Conservation (phyloP, 2,113 vertebrate species). For the Seriola quinqueradiata region DNA sequence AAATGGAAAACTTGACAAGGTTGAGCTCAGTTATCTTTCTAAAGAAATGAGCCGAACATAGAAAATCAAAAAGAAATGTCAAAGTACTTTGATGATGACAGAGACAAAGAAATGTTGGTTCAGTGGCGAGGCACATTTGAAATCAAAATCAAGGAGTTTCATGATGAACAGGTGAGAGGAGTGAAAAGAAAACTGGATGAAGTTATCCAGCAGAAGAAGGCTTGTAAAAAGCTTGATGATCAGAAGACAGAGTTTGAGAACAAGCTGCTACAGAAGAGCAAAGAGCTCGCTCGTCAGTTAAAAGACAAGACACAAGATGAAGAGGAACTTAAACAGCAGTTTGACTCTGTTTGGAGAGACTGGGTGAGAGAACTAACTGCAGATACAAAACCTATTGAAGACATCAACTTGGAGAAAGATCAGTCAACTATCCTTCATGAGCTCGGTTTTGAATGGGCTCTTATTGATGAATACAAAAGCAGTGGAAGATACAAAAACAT, state of each 20-base stretch:
- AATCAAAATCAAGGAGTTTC: constrained; percentile 48
- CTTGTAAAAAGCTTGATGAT: constrained; percentile 37
- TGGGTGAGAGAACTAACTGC: constrained; percentile 24
- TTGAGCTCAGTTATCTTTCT: background rate
- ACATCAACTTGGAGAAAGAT: constrained; percentile 26
- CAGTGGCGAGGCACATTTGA: constrained; percentile 55
- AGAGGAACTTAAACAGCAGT: constrained; percentile 24
- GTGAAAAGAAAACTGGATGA: constrained; percentile 51
- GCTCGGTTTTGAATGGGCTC: background rate
- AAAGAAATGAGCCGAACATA: constrained; percentile 1
- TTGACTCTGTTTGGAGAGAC: constrained; percentile 13
- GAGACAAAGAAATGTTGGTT: constrained; percentile 50
- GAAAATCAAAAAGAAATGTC: background rate
- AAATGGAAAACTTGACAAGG: constrained; percentile 4
- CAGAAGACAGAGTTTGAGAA: constrained; percentile 45
- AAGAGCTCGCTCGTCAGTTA: constrained; percentile 47
- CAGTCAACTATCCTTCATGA: rapidly evolving
- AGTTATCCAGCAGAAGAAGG: constrained; percentile 49
- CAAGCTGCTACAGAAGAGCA: constrained; percentile 45
- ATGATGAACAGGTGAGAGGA: constrained; percentile 10
- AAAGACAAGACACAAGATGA: constrained; percentile 28
- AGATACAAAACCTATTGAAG: constrained; percentile 19
- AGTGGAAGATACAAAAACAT: background rate
- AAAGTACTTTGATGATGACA: constrained; percentile 29
- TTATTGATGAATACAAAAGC: background rate